Base-by-base conservation (phyloP, 2,888 invertebrate species). In the Cosmorhoe ocellata region DNA sequence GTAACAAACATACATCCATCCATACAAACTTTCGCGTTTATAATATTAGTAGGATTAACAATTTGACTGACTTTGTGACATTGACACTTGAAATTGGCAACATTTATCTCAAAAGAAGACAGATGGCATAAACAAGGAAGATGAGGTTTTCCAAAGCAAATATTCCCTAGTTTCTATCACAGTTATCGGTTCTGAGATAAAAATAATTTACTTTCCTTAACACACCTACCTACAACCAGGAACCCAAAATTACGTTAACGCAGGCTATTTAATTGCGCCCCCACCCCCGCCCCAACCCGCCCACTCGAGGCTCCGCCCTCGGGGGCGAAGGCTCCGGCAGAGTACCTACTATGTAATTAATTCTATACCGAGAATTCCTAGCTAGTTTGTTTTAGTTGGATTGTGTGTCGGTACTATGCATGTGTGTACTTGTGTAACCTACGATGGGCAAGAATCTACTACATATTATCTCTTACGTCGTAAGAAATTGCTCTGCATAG, bases 321-420 rank as follows among this genome's bases (percentile, higher is more conserved):
- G 46, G 50, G 58, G 58, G 57, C 45, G 43, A 53, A 51, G 52
- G 43, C 49, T 30, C 42, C 52, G 36, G 12, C 30, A 14, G 18
- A 7, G 32, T 49, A 37, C 11, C 34, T 53, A 48, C 56, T 52
- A 58, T 74, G 76, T 82, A 80, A 81, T 81, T 80, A 81, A 81
- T 80, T 81, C 76, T 74, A 79, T 78, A 75, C 71, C 63, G 63
- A 58, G 67, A 68, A 69, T 66, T 68, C 67, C 66, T 67, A 55
- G 63, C 58, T 59, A 61, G 64, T 68, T 66, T 66, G 64, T 64
- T 64, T 65, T 64, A 59, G 51, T 58, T 50, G 53, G 53, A 40
- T 42, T 61, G 59, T 53, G 61, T 31, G 56, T 37, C 26, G 51
- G 39, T 12, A 31, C 38, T 44, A 13, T 32, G 27, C 26, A 13